Conservation (phyloP, 35 echinoderm and acorn worm genomes). For the Anneissia japonica region DNA sequence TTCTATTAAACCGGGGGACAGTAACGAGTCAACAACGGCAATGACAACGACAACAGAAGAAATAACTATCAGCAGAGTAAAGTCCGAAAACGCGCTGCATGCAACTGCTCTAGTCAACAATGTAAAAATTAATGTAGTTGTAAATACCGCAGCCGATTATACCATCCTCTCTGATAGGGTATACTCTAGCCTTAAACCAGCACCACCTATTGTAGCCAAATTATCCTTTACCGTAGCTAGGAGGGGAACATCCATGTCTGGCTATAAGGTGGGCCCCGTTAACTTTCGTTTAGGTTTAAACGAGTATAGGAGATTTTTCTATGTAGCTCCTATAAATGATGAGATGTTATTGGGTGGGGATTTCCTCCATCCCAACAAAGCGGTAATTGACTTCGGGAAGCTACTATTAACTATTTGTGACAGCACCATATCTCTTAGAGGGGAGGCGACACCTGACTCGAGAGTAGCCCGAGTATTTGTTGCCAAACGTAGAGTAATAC, state of each 20-base stretch:
- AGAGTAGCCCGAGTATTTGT: slow-evolving; percentile 11
- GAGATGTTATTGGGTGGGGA: slow-evolving; percentile 53
- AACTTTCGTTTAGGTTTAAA: slow-evolving; percentile 7
- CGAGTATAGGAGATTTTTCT: neutral
- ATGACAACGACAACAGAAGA: no score
- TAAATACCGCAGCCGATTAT: no score
- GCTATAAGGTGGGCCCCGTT: slow-evolving; percentile 15
- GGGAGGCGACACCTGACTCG: neutral
- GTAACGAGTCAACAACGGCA: no score
- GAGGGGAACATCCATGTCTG: slow-evolving; percentile 27
- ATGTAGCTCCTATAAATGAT: slow-evolving; percentile 51
- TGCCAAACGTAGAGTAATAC: neutral
- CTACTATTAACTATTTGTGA: neutral
- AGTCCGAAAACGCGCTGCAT: no score
- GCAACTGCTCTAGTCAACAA: no score
- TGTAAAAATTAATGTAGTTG: no score
- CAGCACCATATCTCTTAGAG: slow-evolving; percentile 7
- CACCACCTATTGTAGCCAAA: neutral
- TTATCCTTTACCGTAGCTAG: slow-evolving; percentile 17
- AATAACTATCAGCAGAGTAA: no score
- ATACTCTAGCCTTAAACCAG: no score
- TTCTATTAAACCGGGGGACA: no score
- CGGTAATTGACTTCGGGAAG: slow-evolving; percentile 5
- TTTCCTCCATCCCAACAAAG: slow-evolving; percentile 8
- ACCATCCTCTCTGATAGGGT: no score